These are phyloP conservation scores for Platichthys stellatus DNA, from an alignment of 2,113 vertebrate species.

Conservation along the genomic window DNA sequence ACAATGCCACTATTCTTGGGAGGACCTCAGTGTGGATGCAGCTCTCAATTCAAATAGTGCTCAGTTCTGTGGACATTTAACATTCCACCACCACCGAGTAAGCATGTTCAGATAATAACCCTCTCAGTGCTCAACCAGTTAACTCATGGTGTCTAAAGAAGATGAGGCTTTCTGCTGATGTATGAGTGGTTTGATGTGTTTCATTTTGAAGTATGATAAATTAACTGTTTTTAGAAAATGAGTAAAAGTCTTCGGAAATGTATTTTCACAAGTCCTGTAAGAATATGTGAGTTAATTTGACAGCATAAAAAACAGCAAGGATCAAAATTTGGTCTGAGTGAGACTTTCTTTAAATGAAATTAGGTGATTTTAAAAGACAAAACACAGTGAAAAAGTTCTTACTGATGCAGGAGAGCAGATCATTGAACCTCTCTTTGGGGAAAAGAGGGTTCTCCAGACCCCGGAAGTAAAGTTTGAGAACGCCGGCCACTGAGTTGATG, in stretches of 20 bases:
- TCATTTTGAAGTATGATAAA: background rate
- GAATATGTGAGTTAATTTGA: background rate
- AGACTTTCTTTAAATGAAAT: background rate
- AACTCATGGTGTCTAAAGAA: background rate
- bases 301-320: background rate
- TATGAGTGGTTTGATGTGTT: background rate
- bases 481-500: slow-evolving; percentile 98
- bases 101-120: slow-evolving; percentile 29
- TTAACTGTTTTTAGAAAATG: too few relatives aligned
- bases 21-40: slow-evolving; percentile 1
- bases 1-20: slow-evolving; percentile 51
- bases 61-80: slow-evolving; percentile 34
- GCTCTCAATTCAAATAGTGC: background rate
- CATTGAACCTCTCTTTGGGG: slow-evolving; percentile 98
- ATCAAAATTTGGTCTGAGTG: too few relatives aligned
- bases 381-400: slow-evolving; percentile 77
- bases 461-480: slow-evolving; percentile 98
- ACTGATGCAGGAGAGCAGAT: slow-evolving; percentile 97
- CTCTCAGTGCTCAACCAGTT: slow-evolving; percentile 11
- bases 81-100: slow-evolving; percentile 16
- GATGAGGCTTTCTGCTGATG: background rate
- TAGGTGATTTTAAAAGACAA: background rate
- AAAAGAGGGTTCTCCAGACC: slow-evolving; percentile 98
- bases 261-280: too few relatives aligned
- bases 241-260: too few relatives aligned